Percentiles rank a stretch among this genome's conserved stretches.
phyloP scores from a whole-genome alignment of 2,797 vertebrate species.

The Typhlichthys eigenmanni region DNA sequence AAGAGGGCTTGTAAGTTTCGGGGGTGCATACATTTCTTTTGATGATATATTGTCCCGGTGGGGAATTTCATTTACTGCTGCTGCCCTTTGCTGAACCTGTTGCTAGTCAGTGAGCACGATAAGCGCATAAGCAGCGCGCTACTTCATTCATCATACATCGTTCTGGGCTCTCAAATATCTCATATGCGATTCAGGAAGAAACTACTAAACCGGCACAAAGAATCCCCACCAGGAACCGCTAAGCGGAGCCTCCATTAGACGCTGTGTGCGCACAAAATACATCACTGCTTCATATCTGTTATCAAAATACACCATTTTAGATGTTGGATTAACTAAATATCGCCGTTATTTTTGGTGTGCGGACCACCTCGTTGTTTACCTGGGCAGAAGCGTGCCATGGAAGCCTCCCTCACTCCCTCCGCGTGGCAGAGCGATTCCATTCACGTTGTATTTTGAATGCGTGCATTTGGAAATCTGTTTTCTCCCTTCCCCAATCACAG shows the following conservation, averaged over 20 bases:
- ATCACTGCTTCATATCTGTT: constrained; percentile 44
- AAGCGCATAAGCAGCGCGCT: constrained; percentile 97
- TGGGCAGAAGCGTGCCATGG: constrained; percentile 39
- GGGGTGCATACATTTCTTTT: constrained; percentile 93
- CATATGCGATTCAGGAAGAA: constrained; percentile 90
- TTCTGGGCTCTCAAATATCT: constrained; percentile 96
- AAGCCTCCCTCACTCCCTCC: constrained; percentile 23
- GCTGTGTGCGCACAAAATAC: constrained; percentile 55
- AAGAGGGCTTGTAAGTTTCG: constrained; percentile 89
- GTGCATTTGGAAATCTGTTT: constrained; percentile 68
- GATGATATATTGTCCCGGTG: constrained; percentile 99
- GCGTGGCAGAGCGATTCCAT: constrained; percentile 64
- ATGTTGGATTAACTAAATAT: constrained; percentile 56
- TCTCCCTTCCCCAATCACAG: constrained; percentile 60
- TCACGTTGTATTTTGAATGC: constrained; percentile 67
- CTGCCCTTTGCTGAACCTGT: constrained; percentile 99
- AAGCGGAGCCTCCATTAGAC: constrained; percentile 67
- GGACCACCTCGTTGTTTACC: constrained; percentile 56
- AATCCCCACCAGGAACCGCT: constrained; percentile 72
- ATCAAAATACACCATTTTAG: constrained; percentile 52
- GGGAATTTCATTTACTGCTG: constrained; percentile 99
- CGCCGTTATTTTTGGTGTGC: constrained; percentile 49
- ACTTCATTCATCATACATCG: constrained; percentile 99
- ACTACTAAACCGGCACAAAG: constrained; percentile 84
- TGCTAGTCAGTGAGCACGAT: constrained; percentile 98